A percentile compares a stretch with the other conserved stretches of the same genome.
phyloP scores from a whole-genome alignment of 2,113 vertebrate genomes.

The Lamprotornis superbus region DNA sequence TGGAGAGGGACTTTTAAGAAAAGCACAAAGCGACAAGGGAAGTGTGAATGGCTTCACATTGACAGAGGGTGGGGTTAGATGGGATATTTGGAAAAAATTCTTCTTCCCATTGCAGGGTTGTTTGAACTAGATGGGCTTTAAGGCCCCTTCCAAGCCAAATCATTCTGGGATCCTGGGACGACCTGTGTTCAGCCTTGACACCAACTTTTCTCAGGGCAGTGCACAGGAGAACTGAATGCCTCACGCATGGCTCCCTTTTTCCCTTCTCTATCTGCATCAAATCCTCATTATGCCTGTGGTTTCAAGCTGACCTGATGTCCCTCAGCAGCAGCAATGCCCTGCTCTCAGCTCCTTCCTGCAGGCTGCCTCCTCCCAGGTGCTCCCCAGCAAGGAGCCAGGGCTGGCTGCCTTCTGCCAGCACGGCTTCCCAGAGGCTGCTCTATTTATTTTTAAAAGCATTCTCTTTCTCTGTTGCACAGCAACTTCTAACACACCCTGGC shows the following conservation, averaged over 20 bases:
- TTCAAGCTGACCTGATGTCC: not conserved
- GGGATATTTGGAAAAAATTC: not conserved
- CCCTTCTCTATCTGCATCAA: not conserved
- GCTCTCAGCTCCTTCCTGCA: not conserved
- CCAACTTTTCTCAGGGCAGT: not conserved
- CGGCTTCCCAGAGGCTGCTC: not conserved
- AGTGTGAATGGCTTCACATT: not conserved
- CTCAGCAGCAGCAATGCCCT: not conserved
- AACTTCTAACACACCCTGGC: not conserved
- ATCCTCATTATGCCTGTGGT: not conserved
- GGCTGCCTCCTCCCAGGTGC: not conserved
- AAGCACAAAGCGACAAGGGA: not conserved
- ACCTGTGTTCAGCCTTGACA: fast-evolving
- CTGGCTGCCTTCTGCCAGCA: not conserved
- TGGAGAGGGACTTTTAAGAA: no score
- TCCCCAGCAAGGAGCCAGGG: fast-evolving
- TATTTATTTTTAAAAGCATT: not conserved
- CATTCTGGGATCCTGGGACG: not conserved
- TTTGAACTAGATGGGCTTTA: not conserved
- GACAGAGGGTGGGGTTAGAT: not conserved
- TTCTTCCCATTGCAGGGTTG: not conserved
- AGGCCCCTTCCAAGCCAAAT: not conserved
- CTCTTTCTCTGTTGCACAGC: not conserved
- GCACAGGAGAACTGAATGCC: not conserved
- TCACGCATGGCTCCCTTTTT: not conserved